phyloP scores from a whole-genome alignment of 2,888 invertebrate genomes.

The Chrysodeixis includens region DNA sequence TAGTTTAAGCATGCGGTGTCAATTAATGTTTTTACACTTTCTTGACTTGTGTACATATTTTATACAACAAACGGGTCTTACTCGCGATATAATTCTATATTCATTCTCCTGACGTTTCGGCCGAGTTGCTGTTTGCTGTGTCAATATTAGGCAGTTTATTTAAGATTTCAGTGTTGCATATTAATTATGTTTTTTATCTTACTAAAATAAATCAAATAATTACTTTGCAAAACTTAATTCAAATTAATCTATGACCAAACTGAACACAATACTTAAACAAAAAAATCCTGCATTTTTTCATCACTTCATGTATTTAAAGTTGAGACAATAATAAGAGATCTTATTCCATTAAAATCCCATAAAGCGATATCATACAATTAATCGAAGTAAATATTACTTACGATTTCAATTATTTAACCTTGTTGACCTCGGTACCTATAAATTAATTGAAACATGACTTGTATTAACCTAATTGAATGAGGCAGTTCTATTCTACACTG shows the following conservation, averaged over 20 bases:
- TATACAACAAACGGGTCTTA: too few species aligned
- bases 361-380: background rate
- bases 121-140: too few species aligned
- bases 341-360: background rate
- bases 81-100: too few species aligned
- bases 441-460: constrained; percentile 6
- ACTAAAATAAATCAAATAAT: too few species aligned
- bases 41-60: too few species aligned
- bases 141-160: too few species aligned
- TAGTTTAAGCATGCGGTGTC: background rate
- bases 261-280: background rate
- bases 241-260: too few species aligned
- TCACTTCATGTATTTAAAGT: background rate
- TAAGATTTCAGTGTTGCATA: background rate
- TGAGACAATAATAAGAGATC: background rate
- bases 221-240: too few species aligned
- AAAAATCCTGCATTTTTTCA: background rate
- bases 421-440: background rate
- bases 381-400: background rate
- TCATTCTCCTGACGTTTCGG: too few species aligned
- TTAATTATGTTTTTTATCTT: too few species aligned
- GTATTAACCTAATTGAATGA: background rate
- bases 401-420: background rate
- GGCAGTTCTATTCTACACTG: background rate
- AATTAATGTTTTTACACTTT: too few species aligned